These are phyloP conservation scores for Mimachlamys varia DNA, from an alignment of 2,888 invertebrate species.

Conservation along the genomic window DNA sequence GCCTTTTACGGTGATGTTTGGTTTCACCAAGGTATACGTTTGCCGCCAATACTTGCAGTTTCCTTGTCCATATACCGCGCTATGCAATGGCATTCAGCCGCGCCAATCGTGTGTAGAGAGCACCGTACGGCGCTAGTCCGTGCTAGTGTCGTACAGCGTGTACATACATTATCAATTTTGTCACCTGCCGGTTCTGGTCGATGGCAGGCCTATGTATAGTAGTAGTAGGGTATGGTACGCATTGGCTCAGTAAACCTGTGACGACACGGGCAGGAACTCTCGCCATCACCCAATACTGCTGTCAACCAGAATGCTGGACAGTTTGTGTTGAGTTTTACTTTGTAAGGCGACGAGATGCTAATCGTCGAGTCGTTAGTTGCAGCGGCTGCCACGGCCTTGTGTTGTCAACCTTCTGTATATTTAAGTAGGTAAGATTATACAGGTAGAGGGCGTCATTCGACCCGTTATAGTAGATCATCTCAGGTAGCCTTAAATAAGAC, in stretches of 20 bases:
- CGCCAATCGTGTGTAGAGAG: constrained; percentile 28
- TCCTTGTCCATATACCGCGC: background rate
- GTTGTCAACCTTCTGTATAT: background rate
- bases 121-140: background rate
- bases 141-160: background rate
- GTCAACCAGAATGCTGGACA: background rate
- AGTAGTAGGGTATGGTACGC: background rate
- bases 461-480: background rate
- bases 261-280: background rate
- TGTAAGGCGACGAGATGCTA: constrained; percentile 6
- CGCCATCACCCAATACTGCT: background rate
- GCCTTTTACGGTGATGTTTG: background rate
- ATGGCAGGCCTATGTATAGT: constrained; percentile 24
- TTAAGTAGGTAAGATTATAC: constrained; percentile 4
- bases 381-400: background rate
- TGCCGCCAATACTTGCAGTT: constrained; percentile 31
- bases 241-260: background rate
- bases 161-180: constrained; percentile 27
- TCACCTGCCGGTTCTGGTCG: constrained; percentile 35
- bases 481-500: background rate
- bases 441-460: background rate
- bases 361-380: constrained; percentile 17
- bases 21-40: constrained; percentile 20
- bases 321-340: background rate
- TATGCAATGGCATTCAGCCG: constrained; percentile 31